These are phyloP conservation scores for Amazonetta brasiliensis DNA, from an alignment of 2,797 vertebrate species.

Conservation along the genomic window DNA sequence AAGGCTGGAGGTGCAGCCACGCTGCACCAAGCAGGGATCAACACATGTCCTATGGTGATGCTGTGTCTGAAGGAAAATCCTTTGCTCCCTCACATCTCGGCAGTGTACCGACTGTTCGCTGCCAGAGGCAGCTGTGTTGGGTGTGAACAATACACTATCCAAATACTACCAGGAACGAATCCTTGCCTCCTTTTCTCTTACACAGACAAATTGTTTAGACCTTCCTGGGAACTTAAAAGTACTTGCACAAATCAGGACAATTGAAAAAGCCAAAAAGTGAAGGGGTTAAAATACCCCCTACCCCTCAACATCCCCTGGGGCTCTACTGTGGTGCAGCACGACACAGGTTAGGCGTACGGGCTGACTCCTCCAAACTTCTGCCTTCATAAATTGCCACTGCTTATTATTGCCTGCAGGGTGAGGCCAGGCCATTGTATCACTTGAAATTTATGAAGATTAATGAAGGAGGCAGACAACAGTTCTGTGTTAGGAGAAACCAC, in stretches of 20 bases:
- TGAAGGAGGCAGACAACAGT: constrained; percentile 80
- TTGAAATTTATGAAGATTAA: constrained; percentile 81
- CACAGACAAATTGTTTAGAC: background rate
- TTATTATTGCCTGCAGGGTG: constrained; percentile 72
- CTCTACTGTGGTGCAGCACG: rapidly evolving
- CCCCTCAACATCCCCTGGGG: background rate
- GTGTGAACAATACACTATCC: background rate
- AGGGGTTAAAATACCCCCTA: background rate
- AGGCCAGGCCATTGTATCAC: constrained; percentile 78
- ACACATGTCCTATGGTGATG: rapidly evolving
- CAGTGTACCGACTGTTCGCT: background rate
- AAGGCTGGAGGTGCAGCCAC: background rate
- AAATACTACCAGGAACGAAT: background rate
- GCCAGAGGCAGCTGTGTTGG: background rate
- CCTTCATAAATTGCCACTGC: constrained; percentile 75
- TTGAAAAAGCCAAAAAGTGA: background rate
- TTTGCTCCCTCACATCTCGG: background rate
- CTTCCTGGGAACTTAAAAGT: background rate
- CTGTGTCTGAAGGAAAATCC: background rate
- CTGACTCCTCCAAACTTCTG: constrained; percentile 79
- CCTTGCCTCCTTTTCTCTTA: background rate
- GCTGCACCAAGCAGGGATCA: background rate
- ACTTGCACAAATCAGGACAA: background rate
- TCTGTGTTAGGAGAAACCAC: constrained; percentile 74
- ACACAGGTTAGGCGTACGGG: constrained; percentile 19